phyloP scores from a whole-genome alignment of 2,797 vertebrate genomes.

The Enteromius radiatus region DNA sequence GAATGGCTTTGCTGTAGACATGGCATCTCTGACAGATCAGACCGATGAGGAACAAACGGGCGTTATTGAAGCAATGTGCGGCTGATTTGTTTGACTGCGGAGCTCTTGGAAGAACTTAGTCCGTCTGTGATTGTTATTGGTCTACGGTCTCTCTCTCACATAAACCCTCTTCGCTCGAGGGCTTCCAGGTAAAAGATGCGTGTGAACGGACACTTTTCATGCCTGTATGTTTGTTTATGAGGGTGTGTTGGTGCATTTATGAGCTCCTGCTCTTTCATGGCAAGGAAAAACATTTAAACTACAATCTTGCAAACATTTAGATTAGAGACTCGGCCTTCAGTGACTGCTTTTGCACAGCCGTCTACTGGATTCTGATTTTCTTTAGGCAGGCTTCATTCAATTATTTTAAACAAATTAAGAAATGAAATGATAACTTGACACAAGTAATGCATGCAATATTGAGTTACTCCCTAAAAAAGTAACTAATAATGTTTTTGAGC shows the following conservation, averaged over 20 bases:
- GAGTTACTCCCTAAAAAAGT: neutral
- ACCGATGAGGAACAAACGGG: neutral
- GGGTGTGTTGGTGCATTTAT: conserved; percentile 25
- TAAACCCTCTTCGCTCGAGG: conserved; percentile 13
- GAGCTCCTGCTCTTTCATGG: conserved; percentile 19
- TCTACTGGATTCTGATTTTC: neutral
- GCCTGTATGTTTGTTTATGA: conserved; percentile 36
- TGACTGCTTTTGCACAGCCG: neutral
- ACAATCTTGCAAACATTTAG: conserved; percentile 14
- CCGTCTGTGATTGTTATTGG: neutral
- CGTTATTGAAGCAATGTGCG: conserved; percentile 6
- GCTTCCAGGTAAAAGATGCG: conserved; percentile 23
- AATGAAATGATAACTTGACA: neutral
- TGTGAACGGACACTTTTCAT: conserved; percentile 37
- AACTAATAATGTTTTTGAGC: neutral
- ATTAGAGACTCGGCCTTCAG: neutral
- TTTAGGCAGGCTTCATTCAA: neutral
- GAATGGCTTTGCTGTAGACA: neutral
- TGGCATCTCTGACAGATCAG: neutral
- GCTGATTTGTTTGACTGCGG: conserved; percentile 4
- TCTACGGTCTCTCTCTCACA: conserved; percentile 8
- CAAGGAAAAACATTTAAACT: conserved; percentile 29
- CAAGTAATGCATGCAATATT: neutral
- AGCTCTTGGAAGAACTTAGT: neutral
- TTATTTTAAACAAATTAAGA: neutral